Percentiles rank a stretch among this genome's conserved stretches.
phyloP scores from a whole-genome alignment of 2,888 invertebrate species.

The Phortica magna region DNA sequence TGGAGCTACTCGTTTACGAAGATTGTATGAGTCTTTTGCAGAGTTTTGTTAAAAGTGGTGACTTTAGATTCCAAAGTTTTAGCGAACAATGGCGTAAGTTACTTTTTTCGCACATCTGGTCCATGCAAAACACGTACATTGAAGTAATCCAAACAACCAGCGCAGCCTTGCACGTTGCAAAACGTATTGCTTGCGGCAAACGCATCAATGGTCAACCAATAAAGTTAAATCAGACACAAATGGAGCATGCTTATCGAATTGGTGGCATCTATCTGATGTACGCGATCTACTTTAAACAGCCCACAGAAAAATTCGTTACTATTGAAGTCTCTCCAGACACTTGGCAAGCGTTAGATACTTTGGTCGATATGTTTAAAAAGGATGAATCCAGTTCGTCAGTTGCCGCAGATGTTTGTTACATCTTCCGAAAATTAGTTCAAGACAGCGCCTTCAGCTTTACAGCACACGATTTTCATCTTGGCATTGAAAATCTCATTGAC shows the following conservation, averaged over 20 bases:
- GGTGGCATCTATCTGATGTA: slow-evolving; percentile 70
- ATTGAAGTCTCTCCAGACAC: slow-evolving; percentile 61
- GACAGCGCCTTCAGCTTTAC: slow-evolving; percentile 65
- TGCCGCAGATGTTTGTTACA: slow-evolving; percentile 53
- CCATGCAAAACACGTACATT: slow-evolving; percentile 60
- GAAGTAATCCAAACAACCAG: slow-evolving; percentile 69
- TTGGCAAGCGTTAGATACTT: slow-evolving; percentile 61
- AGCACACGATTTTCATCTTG: slow-evolving; percentile 63
- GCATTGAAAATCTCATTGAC: slow-evolving; percentile 65
- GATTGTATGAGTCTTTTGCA: slow-evolving; percentile 4
- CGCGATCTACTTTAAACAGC: slow-evolving; percentile 73
- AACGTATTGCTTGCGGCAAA: slow-evolving; percentile 59
- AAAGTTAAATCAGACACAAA: slow-evolving; percentile 2
- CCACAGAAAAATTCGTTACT: slow-evolving; percentile 68
- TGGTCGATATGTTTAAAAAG: slow-evolving; percentile 47
- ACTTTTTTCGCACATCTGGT: slow-evolving; percentile 68
- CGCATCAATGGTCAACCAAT: slow-evolving; percentile 45
- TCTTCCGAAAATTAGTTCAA: slow-evolving; percentile 63
- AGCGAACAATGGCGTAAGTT: slow-evolving; percentile 64
- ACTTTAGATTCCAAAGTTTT: slow-evolving; percentile 59
- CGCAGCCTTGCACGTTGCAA: slow-evolving; percentile 64
- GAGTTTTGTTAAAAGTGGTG: not conserved
- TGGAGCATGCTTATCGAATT: slow-evolving; percentile 55
- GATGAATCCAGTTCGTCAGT: slow-evolving; percentile 9
- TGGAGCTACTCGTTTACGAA: slow-evolving; percentile 1